These are phyloP conservation scores for Beaufortia kweichowensis DNA, from an alignment of 2,113 vertebrate species.

Conservation along the genomic window DNA sequence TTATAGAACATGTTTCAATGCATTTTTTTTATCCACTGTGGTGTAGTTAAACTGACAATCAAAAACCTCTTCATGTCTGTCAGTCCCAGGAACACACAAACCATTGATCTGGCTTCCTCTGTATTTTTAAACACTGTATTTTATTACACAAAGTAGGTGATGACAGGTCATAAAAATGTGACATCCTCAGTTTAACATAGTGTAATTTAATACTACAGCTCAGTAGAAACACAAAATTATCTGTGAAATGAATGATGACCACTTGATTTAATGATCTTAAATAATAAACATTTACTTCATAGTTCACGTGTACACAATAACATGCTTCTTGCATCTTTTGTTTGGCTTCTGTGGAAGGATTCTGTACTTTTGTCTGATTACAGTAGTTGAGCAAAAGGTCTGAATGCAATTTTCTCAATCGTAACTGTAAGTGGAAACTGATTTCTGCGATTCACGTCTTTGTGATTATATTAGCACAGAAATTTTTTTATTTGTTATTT, in stretches of 20 bases:
- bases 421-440: not conserved
- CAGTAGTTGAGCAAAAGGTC: not conserved
- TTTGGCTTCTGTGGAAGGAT: not conserved
- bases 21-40: not conserved
- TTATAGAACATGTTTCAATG: not conserved
- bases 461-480: not conserved
- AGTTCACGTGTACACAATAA: not conserved
- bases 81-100: conserved; percentile 14
- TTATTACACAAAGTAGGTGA: conserved; percentile 6
- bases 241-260: not conserved
- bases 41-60: not conserved
- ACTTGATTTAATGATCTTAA: not conserved
- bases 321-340: not conserved
- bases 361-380: not conserved
- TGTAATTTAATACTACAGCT: not conserved
- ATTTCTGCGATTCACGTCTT: not conserved
- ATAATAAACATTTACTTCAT: not conserved
- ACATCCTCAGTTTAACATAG: not conserved
- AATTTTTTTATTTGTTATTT: not conserved
- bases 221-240: not conserved
- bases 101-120: not conserved
- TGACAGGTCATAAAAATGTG: conserved; percentile 2
- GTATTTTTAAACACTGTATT: not conserved
- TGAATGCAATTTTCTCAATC: not conserved
- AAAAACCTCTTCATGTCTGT: not conserved